Conservation (phyloP, 2,113 vertebrate genomes). For the Phylloscopus whistleri region DNA sequence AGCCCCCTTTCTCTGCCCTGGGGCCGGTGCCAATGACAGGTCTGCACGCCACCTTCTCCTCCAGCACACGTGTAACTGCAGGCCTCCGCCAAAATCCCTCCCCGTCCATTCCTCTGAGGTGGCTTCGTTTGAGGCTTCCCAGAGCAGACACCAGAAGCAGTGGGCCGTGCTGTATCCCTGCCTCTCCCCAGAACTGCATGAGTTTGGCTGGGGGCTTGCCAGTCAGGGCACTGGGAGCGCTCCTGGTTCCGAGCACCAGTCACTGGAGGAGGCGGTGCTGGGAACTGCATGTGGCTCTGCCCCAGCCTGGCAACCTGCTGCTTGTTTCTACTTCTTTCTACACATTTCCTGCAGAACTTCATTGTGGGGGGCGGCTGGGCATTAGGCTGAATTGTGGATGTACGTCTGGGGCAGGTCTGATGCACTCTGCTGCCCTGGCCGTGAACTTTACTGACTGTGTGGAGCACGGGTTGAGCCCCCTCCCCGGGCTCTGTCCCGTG, state of each 20-base stretch:
- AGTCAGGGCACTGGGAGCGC: background rate
- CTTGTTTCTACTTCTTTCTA: background rate
- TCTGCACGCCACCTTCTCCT: background rate
- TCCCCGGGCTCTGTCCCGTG: background rate
- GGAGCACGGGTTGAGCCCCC: background rate
- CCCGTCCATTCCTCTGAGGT: background rate
- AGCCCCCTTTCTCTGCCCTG: background rate
- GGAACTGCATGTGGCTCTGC: background rate
- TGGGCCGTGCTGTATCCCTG: background rate
- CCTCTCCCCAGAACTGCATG: background rate
- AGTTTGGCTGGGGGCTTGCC: background rate
- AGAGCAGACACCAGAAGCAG: background rate
- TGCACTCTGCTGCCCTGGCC: background rate
- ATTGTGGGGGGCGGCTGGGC: background rate
- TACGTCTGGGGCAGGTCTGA: background rate
- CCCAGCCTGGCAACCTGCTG: background rate
- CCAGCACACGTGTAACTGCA: accelerated
- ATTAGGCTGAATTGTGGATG: background rate
- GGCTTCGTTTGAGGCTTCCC: background rate
- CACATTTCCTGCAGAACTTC: background rate
- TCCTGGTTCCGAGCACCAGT: background rate
- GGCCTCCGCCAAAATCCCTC: background rate
- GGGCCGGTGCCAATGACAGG: background rate
- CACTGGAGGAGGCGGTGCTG: background rate
- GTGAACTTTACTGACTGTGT: background rate